Evolutionary conservation across 2,797 vertebrate genomes (phyloP), one percentile per base, ranked within the genome.

Genomic region (Melanotaenia parkinsoni): DNA sequence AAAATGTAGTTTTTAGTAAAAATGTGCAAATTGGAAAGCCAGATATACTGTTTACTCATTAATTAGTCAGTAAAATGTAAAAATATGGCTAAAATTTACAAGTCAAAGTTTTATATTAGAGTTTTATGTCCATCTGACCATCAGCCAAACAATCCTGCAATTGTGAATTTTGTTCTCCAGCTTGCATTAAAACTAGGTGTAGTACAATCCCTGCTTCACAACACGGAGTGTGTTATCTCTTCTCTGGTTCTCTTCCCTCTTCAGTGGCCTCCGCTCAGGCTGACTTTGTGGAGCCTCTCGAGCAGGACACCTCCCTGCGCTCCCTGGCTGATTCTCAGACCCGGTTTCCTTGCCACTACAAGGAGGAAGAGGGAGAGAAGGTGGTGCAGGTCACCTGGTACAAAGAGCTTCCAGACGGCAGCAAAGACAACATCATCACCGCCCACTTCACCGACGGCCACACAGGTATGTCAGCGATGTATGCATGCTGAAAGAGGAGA

Each of bases 321-420:
- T 87, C 93, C 13, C 22, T 89, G 63, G 74, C 89, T 0, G 94
- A 93, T 54, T 57, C 58, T 5, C 62, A 77, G 79, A 94, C 93
- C 12, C 80, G 89, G 12, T 94, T 99, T 26, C 96, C 97, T 16
- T 98, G 97, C 40, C 91, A 76, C 53, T 98, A 96, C 84, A 71
- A 58, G 78, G 74, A 18, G 10, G 30, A 70, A 16, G 47, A 1
- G 0, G 79, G 4, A 0, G 67, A 91, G 74, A 76, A 58, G 33
- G 83, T 94, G 83, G 91, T 95, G 71, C 95, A 95, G 82, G 94
- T 95, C 79, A 92, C 88, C 35, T 95, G 95, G 95, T 62, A 40
- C 69, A 93, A 91, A 75, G 85, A 88, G 47, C 91, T 91, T 47
- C 88, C 87, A 0, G 89, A 92, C 1, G 93, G 89, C 50, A 80